Base-by-base conservation (phyloP, 2,888 invertebrate species). In the Amphipyra berbera region DNA sequence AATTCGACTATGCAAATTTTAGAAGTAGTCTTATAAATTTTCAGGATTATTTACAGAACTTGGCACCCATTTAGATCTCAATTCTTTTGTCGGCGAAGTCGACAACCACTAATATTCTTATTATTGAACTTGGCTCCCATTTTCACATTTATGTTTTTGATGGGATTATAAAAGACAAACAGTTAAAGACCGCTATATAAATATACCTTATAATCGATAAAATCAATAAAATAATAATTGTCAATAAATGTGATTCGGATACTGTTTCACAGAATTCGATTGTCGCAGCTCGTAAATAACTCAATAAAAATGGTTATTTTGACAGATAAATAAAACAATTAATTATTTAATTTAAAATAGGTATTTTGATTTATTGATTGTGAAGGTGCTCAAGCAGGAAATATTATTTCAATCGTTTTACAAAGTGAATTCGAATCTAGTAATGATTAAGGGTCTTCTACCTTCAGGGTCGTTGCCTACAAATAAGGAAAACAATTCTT, bases 401-500 rank as follows among this genome's bases (percentile, higher is more conserved):
- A 73, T 68, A 69, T 70, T 40, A 58, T 61, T 50, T 55, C 50
- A 67, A 68, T 62, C 61, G 63, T 44, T 59, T 53, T 65, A 73
- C 67, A 56, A 70, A 69, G 78, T 61, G 61, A 73, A 76, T 81
- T 83, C 65, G 55, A 79, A 76, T 77, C 78, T 79, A 81, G 76
- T 74, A 81, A 83, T 85, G 79, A 82, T 81, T 65, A 79, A 86
- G 88, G 84, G 82, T 81, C 82, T 82, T 73, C 75, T 82, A 66
- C 73, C 76, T 77, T 87, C 88, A 88, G 81, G 89, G 88, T 68
- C 88, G 73, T 84, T 82, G 79, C 78, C 81, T 83, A 85, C 82
- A 78, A 85, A 92, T 82, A 86, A 93, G 92, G 92, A 92, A 93
- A 92, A 90, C 83, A 82, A 82, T 82, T 79, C 76, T 73, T 80